Evolutionary conservation across 2,797 vertebrate genomes (phyloP).

Genomic region (Eleutherodactylus coqui): DNA sequence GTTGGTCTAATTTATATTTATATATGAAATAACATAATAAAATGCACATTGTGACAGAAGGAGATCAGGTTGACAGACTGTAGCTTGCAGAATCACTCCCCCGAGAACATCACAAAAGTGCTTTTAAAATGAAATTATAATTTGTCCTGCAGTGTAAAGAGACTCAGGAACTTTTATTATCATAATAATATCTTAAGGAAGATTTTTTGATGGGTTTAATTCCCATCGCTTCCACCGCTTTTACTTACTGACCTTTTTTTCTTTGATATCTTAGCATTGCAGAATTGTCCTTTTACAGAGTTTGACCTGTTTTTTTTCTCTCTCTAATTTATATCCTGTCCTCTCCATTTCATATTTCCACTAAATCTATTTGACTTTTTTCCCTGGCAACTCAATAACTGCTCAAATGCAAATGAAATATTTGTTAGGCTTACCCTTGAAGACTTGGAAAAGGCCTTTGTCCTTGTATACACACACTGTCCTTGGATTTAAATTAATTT

Average conservation of each 20-base stretch:
- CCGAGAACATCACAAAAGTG: slow-evolving; percentile 36
- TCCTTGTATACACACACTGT: slow-evolving; percentile 43
- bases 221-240: not conserved
- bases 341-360: slow-evolving; percentile 48
- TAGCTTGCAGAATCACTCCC: not conserved
- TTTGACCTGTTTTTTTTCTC: slow-evolving; percentile 36
- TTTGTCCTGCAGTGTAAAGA: slow-evolving; percentile 40
- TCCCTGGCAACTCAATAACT: slow-evolving; percentile 47
- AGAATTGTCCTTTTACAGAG: slow-evolving; percentile 30
- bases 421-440: slow-evolving; percentile 54
- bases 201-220: slow-evolving; percentile 35
- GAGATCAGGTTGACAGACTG: not conserved
- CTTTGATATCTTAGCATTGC: slow-evolving; percentile 1
- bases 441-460: slow-evolving; percentile 44
- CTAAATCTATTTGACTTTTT: slow-evolving; percentile 59
- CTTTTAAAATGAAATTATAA: slow-evolving; percentile 47
- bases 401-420: slow-evolving; percentile 59
- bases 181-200: slow-evolving; percentile 57
- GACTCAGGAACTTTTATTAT: slow-evolving; percentile 44
- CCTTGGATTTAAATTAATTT: slow-evolving; percentile 59
- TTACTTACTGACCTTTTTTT: slow-evolving; percentile 32
- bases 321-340: slow-evolving; percentile 49
- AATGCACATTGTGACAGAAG: slow-evolving; percentile 3
- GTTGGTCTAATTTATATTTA: not conserved
- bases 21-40: not conserved